These are phyloP conservation scores for Siniperca knerii DNA, from an alignment of 2,113 vertebrate genomes.

Conservation along the genomic window DNA sequence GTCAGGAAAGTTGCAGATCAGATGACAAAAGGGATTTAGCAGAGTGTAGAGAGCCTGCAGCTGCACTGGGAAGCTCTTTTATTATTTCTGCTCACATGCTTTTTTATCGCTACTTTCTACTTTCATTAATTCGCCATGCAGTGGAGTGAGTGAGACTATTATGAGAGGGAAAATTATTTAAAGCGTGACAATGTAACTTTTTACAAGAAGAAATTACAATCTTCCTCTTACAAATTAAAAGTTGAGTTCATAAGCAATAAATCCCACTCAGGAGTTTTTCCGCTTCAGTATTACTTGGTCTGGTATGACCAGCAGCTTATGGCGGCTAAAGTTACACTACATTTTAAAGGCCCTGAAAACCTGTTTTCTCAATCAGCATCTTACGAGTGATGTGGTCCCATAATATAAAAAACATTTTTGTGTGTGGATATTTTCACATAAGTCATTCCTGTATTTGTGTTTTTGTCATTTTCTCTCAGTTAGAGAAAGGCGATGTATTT, in stretches of 20 bases:
- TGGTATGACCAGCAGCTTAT: neutral
- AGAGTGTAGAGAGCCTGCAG: neutral
- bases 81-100: neutral
- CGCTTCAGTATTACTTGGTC: neutral
- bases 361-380: too few relatives aligned
- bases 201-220: neutral
- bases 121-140: neutral
- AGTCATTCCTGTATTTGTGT: too few relatives aligned
- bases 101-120: neutral
- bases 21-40: conserved; percentile 36
- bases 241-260: neutral
- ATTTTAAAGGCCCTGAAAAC: too few relatives aligned
- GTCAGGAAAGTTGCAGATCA: conserved; percentile 40
- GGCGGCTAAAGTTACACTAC: neutral
- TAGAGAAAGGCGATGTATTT: too few relatives aligned
- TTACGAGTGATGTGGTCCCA: too few relatives aligned
- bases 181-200: neutral
- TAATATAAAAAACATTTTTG: too few relatives aligned
- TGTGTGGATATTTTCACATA: too few relatives aligned
- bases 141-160: neutral
- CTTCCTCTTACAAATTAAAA: neutral
- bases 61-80: conserved; percentile 3
- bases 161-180: neutral
- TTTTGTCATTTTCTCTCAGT: too few relatives aligned
- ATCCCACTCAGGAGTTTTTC: neutral